A percentile compares a stretch with the other conserved stretches of the same genome.
Evolutionary conservation across 2,113 vertebrate species (phyloP).

Genomic region (Cricetomys ansorgei): DNA sequence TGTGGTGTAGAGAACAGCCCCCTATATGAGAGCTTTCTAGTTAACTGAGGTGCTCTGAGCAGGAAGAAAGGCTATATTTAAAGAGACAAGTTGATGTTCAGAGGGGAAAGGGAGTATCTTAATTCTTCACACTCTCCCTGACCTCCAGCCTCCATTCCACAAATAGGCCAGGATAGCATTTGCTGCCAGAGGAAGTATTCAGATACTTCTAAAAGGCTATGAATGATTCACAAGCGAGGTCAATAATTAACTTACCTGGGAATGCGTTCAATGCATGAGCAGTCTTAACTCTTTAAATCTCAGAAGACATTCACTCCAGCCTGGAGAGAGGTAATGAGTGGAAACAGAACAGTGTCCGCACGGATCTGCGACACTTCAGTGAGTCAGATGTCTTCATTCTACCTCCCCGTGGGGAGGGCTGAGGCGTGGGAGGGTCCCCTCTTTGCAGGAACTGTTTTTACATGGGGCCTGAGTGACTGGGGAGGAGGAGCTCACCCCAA

Average conservation of each 20-base stretch:
- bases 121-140: conserved; percentile 70
- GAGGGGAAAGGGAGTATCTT: conserved; percentile 76
- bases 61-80: conserved; percentile 56
- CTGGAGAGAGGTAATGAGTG: conserved; percentile 25
- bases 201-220: conserved; percentile 82
- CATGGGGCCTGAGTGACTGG: too few species aligned
- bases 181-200: conserved; percentile 77
- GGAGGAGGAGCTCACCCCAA: neutral
- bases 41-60: conserved; percentile 23
- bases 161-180: conserved; percentile 65
- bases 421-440: neutral
- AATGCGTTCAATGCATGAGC: conserved; percentile 77
- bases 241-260: conserved; percentile 87
- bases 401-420: neutral
- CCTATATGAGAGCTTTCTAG: neutral
- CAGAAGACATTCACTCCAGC: conserved; percentile 58
- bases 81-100: conserved; percentile 74
- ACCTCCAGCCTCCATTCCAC: conserved; percentile 76
- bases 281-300: conserved; percentile 81
- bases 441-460: neutral
- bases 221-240: conserved; percentile 87
- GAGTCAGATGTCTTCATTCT: neutral
- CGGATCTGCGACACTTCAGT: conserved; percentile 49
- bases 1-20: neutral
- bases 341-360: conserved; percentile 32